A percentile compares a stretch with the other conserved stretches of the same genome.
Evolutionary conservation across 2,888 invertebrate genomes (phyloP).

Genomic region (Scotopteryx bipunctaria): DNA sequence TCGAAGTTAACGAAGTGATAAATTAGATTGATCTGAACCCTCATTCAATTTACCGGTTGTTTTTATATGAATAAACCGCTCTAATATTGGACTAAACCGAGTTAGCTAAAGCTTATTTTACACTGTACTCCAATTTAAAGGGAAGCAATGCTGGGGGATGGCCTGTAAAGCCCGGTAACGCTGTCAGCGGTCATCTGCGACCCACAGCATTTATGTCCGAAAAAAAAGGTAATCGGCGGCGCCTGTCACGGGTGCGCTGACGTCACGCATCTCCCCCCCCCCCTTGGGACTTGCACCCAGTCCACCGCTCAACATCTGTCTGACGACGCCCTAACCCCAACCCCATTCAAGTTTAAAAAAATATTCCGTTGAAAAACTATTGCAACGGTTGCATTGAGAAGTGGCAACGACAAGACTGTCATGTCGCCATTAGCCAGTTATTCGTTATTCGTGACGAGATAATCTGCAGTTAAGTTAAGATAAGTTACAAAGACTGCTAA

Average conservation of each 20-base stretch:
- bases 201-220: neutral
- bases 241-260: slow-evolving; percentile 22
- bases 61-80: too few relatives aligned
- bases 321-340: slow-evolving; percentile 3
- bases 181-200: too few relatives aligned
- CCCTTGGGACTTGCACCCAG: slow-evolving; percentile 1
- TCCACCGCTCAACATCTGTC: slow-evolving; percentile 6
- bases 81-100: too few relatives aligned
- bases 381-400: neutral
- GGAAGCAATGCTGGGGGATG: neutral
- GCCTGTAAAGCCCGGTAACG: too few relatives aligned
- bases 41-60: too few relatives aligned
- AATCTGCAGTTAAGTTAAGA: slow-evolving; percentile 11
- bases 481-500: too few relatives aligned
- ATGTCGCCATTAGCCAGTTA: slow-evolving; percentile 10
- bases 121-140: neutral
- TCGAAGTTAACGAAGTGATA: too few relatives aligned
- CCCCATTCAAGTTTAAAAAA: neutral
- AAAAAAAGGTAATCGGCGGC: neutral
- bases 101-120: neutral
- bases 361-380: neutral
- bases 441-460: slow-evolving; percentile 8
- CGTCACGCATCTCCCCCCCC: slow-evolving; percentile 20
- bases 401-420: neutral
- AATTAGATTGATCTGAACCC: too few relatives aligned